Evolutionary conservation across 2,113 vertebrate species (phyloP).

Genomic region (Acrocephalus kingi): DNA sequence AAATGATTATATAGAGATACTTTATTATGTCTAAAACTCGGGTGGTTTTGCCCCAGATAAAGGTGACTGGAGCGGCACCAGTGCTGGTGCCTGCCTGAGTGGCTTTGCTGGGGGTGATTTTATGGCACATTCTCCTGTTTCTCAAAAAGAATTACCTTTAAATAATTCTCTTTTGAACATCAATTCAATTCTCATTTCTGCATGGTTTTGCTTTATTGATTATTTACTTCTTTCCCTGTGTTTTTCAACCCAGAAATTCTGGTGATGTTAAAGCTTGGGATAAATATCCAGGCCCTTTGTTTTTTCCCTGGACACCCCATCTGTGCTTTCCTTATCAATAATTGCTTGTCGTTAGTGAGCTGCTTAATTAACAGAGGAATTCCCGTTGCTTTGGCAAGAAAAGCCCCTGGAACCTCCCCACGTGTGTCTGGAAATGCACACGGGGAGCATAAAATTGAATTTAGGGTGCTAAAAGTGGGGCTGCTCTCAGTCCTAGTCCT

Average conservation of each 20-base stretch:
- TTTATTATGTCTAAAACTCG: rapidly evolving
- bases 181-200: background rate
- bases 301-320: background rate
- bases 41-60: background rate
- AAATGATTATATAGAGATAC: rapidly evolving
- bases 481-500: background rate
- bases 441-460: background rate
- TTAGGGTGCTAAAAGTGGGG: background rate
- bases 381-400: background rate
- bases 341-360: background rate
- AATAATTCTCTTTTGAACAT: constrained; percentile 31
- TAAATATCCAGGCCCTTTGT: background rate
- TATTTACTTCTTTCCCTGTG: background rate
- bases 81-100: background rate
- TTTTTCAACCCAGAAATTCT: background rate
- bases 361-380: background rate
- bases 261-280: background rate
- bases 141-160: background rate
- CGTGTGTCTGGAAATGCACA: background rate
- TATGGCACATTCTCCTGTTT: background rate
- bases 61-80: rapidly evolving
- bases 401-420: background rate
- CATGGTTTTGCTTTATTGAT: background rate
- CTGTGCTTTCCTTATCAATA: background rate
- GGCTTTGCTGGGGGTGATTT: background rate